phyloP scores from a whole-genome alignment of 2,113 vertebrate species.

The Lates calcarifer region DNA sequence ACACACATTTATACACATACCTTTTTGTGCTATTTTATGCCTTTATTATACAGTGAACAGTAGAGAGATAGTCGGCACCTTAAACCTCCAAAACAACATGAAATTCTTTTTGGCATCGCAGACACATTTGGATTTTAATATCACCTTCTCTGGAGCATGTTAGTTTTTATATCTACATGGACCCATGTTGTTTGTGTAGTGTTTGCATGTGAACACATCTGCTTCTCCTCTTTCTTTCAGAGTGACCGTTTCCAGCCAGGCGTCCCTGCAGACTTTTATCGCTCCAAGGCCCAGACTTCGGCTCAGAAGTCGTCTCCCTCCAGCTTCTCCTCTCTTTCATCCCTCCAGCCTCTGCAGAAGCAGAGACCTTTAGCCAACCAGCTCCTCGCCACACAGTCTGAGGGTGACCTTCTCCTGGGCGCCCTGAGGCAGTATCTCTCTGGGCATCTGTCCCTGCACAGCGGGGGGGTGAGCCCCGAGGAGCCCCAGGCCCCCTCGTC shows the following conservation, averaged over 20 bases:
- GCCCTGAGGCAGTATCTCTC: conserved; percentile 84
- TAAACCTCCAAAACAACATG: too few relatives aligned
- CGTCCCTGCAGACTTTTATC: conserved; percentile 67
- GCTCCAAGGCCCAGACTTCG: conserved; percentile 63
- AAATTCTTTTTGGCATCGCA: too few relatives aligned
- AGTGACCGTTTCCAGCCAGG: conserved; percentile 68
- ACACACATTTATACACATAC: too few relatives aligned
- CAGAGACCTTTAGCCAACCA: conserved; percentile 43
- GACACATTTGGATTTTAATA: too few relatives aligned
- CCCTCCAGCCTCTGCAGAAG: conserved; percentile 47
- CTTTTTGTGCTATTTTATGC: too few relatives aligned
- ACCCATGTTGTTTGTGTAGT: not conserved
- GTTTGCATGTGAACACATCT: not conserved
- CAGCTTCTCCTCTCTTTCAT: conserved; percentile 59
- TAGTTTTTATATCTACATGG: not conserved
- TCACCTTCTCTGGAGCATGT: not conserved
- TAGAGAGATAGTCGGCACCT: too few relatives aligned
- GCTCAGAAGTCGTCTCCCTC: conserved; percentile 55
- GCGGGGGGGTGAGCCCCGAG: conserved; percentile 8
- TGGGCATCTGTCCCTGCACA: conserved; percentile 70
- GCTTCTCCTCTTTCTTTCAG: conserved; percentile 65
- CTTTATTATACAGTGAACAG: too few relatives aligned
- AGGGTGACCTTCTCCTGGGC: conserved; percentile 77
- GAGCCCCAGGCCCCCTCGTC: conserved; percentile 51
- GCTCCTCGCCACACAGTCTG: conserved; percentile 43